These are phyloP conservation scores for Pseudochirops cupreus DNA, from an alignment of 2,797 vertebrate species.

Conservation along the genomic window DNA sequence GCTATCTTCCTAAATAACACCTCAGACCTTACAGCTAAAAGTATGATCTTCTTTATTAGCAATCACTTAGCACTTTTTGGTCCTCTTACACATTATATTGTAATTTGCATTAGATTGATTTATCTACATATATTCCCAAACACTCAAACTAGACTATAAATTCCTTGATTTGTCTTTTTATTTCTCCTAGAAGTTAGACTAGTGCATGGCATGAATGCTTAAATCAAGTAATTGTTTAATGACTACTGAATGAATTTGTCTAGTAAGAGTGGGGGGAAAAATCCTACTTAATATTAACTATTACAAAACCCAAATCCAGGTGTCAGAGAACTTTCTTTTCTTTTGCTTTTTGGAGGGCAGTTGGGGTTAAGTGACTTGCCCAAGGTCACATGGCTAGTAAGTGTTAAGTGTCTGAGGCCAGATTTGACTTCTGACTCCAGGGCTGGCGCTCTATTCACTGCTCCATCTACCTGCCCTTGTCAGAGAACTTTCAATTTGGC, in stretches of 20 bases:
- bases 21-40: neutral
- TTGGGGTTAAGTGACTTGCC: too few species aligned
- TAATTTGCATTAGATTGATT: neutral
- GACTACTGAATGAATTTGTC: neutral
- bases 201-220: neutral
- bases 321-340: neutral
- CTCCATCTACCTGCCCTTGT: neutral
- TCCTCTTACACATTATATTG: neutral
- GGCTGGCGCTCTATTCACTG: too few species aligned
- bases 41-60: neutral
- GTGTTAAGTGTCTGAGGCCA: too few species aligned
- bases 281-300: neutral
- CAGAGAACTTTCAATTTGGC: neutral
- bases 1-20: neutral
- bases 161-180: neutral
- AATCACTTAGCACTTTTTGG: neutral
- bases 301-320: neutral
- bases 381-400: too few species aligned
- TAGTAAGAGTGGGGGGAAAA: neutral
- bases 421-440: too few species aligned
- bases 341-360: too few species aligned
- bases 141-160: neutral
- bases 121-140: neutral
- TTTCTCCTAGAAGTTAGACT: neutral
- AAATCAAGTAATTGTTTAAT: neutral